These are phyloP conservation scores for Nerophis lumbriciformis DNA, from an alignment of 2,113 vertebrate species.

Conservation along the genomic window DNA sequence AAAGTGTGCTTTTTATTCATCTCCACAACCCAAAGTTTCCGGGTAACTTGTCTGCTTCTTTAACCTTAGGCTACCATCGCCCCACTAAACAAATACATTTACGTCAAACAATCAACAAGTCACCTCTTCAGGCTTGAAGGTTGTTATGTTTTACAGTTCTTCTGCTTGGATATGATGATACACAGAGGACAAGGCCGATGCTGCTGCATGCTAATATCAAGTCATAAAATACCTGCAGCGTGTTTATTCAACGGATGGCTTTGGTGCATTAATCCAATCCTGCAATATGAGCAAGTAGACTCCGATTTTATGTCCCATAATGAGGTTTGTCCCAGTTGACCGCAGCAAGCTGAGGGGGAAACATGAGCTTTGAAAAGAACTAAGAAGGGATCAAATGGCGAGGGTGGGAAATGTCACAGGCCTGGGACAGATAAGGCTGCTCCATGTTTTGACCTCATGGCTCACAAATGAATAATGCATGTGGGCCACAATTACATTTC, in stretches of 20 bases:
- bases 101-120: constrained; percentile 34
- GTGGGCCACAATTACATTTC: too few relatives aligned
- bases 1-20: constrained; percentile 50
- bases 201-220: constrained; percentile 9
- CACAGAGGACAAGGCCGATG: constrained; percentile 19
- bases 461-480: too few relatives aligned
- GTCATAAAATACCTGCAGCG: constrained; percentile 4
- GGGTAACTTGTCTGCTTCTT: constrained; percentile 26
- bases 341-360: constrained; percentile 30
- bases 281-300: constrained; percentile 41
- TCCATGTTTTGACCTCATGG: too few relatives aligned
- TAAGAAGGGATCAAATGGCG: too few relatives aligned
- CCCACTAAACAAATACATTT: constrained; percentile 30
- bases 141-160: constrained; percentile 27
- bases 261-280: constrained; percentile 44
- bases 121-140: constrained; percentile 12
- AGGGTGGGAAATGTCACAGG: too few relatives aligned
- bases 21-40: constrained; percentile 33
- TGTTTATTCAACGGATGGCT: constrained; percentile 31
- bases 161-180: constrained; percentile 24
- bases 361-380: too few relatives aligned
- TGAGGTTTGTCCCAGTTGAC: constrained; percentile 54
- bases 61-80: constrained; percentile 27
- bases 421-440: too few relatives aligned
- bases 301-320: constrained; percentile 47